These are phyloP conservation scores for Henicopernis longicauda DNA, from an alignment of 2,113 vertebrate species.

Conservation along the genomic window DNA sequence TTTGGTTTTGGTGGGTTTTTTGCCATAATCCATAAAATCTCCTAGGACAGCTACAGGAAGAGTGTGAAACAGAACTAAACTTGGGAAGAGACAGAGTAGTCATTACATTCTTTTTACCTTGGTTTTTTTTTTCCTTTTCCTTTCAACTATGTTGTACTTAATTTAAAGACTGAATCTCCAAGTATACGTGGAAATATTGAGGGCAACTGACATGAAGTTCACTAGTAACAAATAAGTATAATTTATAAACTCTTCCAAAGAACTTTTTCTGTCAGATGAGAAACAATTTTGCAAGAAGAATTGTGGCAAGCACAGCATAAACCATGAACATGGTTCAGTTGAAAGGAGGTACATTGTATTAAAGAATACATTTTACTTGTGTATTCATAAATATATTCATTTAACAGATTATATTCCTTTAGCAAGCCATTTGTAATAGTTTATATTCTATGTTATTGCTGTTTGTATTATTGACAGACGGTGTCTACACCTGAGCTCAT, in stretches of 20 bases:
- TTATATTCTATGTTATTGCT: neutral
- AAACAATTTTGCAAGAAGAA: neutral
- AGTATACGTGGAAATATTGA: neutral
- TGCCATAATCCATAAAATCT: neutral
- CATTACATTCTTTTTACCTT: neutral
- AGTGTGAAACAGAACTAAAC: neutral
- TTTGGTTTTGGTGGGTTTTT: neutral
- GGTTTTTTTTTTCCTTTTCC: rapidly evolving
- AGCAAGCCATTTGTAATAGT: neutral
- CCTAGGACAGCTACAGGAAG: neutral
- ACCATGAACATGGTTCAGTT: neutral
- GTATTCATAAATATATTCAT: neutral
- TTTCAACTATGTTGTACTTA: neutral
- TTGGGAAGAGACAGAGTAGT: neutral
- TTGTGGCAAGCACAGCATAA: neutral
- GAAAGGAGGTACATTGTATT: neutral
- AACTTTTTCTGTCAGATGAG: neutral
- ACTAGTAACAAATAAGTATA: neutral
- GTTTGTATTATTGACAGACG: neutral
- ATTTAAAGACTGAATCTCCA: neutral
- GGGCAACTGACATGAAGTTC: neutral
- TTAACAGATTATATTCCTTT: neutral
- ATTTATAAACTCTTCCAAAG: neutral
- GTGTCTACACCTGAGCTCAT: neutral
- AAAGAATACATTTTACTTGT: neutral